Evolutionary conservation across 1,140 invertebrate species (phyloP).

Genomic region (Drosophila serrata): DNA sequence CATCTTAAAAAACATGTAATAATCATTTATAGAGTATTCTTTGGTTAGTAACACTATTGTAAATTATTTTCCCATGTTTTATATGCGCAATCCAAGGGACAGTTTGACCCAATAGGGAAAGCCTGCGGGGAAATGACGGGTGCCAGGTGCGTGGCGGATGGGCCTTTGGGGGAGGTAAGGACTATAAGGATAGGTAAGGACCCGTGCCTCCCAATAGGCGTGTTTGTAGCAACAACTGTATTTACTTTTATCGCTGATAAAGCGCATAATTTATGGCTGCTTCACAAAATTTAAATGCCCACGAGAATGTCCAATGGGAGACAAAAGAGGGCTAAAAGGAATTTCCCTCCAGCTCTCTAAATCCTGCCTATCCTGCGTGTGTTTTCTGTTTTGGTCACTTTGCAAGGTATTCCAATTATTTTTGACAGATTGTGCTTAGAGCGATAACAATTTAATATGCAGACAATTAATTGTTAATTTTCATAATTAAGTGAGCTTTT

Average conservation of each 20-base stretch:
- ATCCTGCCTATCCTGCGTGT: conserved; percentile 20
- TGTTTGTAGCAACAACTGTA: conserved; percentile 80
- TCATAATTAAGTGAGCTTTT: conserved; percentile 50
- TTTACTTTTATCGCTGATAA: conserved; percentile 84
- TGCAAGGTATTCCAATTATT: conserved; percentile 46
- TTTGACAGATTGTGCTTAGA: conserved; percentile 13
- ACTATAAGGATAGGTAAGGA: conserved; percentile 6
- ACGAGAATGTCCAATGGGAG: conserved; percentile 69
- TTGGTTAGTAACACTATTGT: not conserved
- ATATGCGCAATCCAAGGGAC: conserved; percentile 60
- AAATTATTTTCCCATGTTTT: conserved; percentile 8
- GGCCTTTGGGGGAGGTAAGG: not conserved
- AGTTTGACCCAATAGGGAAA: conserved; percentile 53
- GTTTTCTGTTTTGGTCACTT: conserved; percentile 29
- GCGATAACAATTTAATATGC: conserved; percentile 41
- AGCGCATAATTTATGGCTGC: conserved; percentile 83
- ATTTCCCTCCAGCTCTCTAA: conserved; percentile 11
- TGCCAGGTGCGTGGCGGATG: conserved; percentile 1
- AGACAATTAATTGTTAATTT: conserved; percentile 55
- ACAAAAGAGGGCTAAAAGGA: conserved; percentile 55
- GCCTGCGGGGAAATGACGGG: conserved; percentile 8
- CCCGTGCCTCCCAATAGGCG: conserved; percentile 65
- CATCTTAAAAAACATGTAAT: not conserved
- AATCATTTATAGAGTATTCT: not conserved
- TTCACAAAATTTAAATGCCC: conserved; percentile 81